A percentile compares a stretch with the other conserved stretches of the same genome.
phyloP scores from a whole-genome alignment of 1,140 invertebrate species.

The Matsumurasca onukii region DNA sequence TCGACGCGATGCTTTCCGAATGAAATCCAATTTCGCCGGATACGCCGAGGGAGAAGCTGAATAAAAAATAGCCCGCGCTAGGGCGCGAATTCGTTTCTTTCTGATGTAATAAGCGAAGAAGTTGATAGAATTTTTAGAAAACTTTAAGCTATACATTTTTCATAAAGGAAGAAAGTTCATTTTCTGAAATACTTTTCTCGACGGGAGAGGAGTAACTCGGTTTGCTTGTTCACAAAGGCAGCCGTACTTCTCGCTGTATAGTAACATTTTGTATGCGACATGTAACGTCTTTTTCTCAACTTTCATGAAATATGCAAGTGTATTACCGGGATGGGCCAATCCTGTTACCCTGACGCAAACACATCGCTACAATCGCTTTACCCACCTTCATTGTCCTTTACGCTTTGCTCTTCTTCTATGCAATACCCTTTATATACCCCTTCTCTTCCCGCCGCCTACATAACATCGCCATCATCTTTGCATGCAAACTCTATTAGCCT shows the following conservation, averaged over 20 bases:
- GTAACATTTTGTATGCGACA: slow-evolving; percentile 28
- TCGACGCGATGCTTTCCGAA: slow-evolving; percentile 29
- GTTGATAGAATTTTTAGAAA: slow-evolving; percentile 42
- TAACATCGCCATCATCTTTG: not conserved
- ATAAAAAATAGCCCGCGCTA: slow-evolving; percentile 33
- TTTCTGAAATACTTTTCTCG: slow-evolving; percentile 34
- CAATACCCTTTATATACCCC: not conserved
- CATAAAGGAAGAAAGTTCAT: slow-evolving; percentile 39
- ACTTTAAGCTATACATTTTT: slow-evolving; percentile 42
- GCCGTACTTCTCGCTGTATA: slow-evolving; percentile 23
- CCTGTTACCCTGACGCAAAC: slow-evolving; percentile 20
- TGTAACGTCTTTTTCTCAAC: slow-evolving; percentile 30
- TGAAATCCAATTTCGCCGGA: slow-evolving; percentile 43
- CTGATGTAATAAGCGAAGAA: slow-evolving; percentile 42
- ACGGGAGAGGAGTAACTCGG: slow-evolving; percentile 15
- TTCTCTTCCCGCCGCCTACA: not conserved
- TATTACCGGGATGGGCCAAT: slow-evolving; percentile 26
- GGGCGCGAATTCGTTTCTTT: slow-evolving; percentile 35
- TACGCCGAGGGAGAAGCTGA: slow-evolving; percentile 20
- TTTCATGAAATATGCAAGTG: slow-evolving; percentile 32
- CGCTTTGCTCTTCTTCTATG: not conserved
- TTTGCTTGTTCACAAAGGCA: slow-evolving; percentile 29
- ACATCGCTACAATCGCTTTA: slow-evolving; percentile 21
- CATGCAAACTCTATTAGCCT: too few species aligned
- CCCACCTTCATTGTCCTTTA: slow-evolving; percentile 20